Conservation (phyloP, 2,113 vertebrate species). For the Carettochelys insculpta region DNA sequence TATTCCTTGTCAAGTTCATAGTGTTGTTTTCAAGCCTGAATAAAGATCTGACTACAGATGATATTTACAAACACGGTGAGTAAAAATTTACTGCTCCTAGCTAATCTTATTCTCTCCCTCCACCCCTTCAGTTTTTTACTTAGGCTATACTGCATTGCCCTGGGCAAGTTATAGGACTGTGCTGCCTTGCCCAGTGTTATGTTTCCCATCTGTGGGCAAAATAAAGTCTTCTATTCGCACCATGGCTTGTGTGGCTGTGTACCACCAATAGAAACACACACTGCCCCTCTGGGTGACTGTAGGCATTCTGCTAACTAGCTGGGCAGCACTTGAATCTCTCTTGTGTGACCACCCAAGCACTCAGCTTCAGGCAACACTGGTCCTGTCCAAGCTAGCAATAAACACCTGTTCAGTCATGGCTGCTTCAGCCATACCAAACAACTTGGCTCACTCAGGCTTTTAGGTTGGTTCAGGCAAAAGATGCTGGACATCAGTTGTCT, state of each 20-base stretch:
- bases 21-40: not conserved
- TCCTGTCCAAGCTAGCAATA: not conserved
- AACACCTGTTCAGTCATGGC: not conserved
- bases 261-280: too few species aligned
- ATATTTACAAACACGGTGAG: slow-evolving; percentile 3
- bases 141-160: not conserved
- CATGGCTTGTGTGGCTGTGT: too few species aligned
- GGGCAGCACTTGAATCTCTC: too few species aligned
- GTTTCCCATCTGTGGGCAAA: too few species aligned
- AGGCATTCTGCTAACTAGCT: too few species aligned
- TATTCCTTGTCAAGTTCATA: not conserved
- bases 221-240: too few species aligned
- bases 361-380: too few species aligned
- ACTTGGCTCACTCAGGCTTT: not conserved
- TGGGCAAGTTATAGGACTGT: not conserved
- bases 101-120: not conserved
- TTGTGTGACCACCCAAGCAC: too few species aligned
- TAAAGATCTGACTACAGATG: not conserved
- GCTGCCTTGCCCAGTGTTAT: too few species aligned
- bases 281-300: too few species aligned
- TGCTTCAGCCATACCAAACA: not conserved
- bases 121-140: not conserved
- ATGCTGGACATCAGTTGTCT: not conserved
- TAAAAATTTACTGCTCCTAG: not conserved
- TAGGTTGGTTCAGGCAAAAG: not conserved